A percentile compares a stretch with the other conserved stretches of the same genome.
These are phyloP conservation scores for Pseudomyrmex dendroicus DNA, from an alignment of 1,140 invertebrate species.

Conservation along the genomic window DNA sequence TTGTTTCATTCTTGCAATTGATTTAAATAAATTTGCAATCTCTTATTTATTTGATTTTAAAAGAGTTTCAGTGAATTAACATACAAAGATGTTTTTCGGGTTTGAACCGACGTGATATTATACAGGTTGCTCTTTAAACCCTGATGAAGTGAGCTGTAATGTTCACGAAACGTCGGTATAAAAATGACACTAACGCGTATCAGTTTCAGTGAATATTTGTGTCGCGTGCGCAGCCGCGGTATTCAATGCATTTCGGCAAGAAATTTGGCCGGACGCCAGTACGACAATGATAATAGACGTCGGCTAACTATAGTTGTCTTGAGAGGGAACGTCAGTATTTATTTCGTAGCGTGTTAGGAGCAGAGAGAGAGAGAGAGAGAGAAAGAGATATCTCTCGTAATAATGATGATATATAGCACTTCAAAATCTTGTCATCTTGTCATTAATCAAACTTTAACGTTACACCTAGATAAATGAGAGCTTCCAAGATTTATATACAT, in stretches of 20 bases:
- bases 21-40: not conserved
- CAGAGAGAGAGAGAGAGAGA: not conserved
- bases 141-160: too few relatives aligned
- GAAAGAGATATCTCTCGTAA: conserved; percentile 15
- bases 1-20: not conserved
- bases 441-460: conserved; percentile 19
- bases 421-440: conserved; percentile 16
- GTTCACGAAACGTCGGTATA: too few relatives aligned
- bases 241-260: conserved; percentile 58
- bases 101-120: too few relatives aligned
- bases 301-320: conserved; percentile 66
- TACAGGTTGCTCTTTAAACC: too few relatives aligned
- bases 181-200: too few relatives aligned
- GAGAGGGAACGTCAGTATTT: conserved; percentile 57
- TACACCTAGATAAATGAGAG: conserved; percentile 24
- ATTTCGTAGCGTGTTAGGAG: conserved; percentile 25
- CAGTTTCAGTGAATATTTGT: conserved; percentile 30
- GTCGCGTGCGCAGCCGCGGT: conserved; percentile 8
- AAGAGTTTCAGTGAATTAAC: conserved; percentile 29
- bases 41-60: not conserved
- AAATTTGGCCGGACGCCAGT: conserved; percentile 72
- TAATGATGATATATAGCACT: conserved; percentile 57
- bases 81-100: too few relatives aligned
- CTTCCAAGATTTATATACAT: not conserved
- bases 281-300: conserved; percentile 73